Base-by-base conservation (phyloP, 2,888 invertebrate species). In the Phortica okadai region DNA sequence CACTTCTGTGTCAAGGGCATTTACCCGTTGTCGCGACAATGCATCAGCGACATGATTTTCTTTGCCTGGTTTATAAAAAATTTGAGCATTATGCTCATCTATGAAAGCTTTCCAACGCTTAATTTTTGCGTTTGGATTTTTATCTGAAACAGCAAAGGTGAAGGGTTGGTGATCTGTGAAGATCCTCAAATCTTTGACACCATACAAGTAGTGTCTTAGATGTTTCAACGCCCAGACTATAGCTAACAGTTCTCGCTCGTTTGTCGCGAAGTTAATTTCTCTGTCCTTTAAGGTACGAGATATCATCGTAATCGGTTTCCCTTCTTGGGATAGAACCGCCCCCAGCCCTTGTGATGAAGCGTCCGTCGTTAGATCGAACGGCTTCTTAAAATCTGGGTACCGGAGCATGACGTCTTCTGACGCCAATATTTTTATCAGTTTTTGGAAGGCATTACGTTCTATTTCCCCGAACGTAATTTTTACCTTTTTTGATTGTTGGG, bases 301-400 rank as follows among this genome's bases (percentile, higher is more conserved):
- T 41, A 77, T 74, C 77, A 77, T 74, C 1, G 77, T 74, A 21
- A 77, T 74, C 1, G 77, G 74, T 8, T 69, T 42, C 2, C 83
- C 80, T n/a, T 74, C 80, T 80, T 89, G 89, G 2, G 81, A 82
- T 11, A 89, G 67, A 5, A 89, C 83, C 2, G 79, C 83, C 0
- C 86, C 88, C 4, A 88, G 73, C 0, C 85, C 88, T 7, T 62
- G 78, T 21, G 84, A 78, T 7, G 80, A 80, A 1, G 89, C 88
- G 73, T 89, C 88, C 1, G 88, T 88, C 0, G 87, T 86, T 4
- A 78, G 41, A 45, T 79, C 77, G 14, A 78, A 78, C 2, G 75
- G 73, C 54, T 75, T 77, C n/a, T 70, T 74, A 56, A 56, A 79
- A 44, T 79, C 74, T 0, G 79, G 78, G 41, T 78, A 76, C 8